Conservation (phyloP, 2,113 vertebrate genomes). For the Heliornis fulica region DNA sequence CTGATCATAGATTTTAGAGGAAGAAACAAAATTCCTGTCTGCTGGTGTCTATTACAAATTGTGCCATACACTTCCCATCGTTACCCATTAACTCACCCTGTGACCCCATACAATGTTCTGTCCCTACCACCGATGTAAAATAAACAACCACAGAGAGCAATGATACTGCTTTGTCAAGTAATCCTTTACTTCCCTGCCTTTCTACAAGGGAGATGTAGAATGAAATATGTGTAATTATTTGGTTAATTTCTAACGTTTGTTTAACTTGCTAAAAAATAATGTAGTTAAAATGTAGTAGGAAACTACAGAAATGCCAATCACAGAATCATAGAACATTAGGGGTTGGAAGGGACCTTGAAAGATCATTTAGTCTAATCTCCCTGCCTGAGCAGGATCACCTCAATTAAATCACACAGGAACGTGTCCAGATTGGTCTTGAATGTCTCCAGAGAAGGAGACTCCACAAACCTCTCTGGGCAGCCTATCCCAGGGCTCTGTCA, state of each 20-base stretch:
- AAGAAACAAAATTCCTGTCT: background rate
- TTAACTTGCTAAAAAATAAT: background rate
- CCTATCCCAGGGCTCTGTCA: too few species aligned
- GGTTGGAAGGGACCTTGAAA: too few species aligned
- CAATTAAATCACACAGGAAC: too few species aligned
- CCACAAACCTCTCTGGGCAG: too few species aligned
- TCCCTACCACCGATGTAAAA: background rate
- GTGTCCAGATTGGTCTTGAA: too few species aligned
- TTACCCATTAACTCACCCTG: background rate
- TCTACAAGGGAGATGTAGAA: background rate
- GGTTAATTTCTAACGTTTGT: background rate
- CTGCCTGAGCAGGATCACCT: too few species aligned
- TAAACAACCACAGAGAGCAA: background rate
- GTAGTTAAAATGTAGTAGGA: background rate
- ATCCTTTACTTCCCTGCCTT: background rate
- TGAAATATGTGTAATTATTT: background rate
- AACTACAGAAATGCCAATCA: too few species aligned
- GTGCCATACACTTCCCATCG: background rate
- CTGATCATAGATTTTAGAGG: conserved; percentile 50
- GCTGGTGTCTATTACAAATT: background rate
- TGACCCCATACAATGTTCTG: background rate
- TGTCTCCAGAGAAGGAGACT: too few species aligned
- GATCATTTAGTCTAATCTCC: too few species aligned
- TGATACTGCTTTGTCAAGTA: background rate
- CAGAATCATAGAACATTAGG: too few species aligned